These are phyloP conservation scores for Coregonus sp. DNA, from an alignment of 2,797 vertebrate species.

Conservation along the genomic window DNA sequence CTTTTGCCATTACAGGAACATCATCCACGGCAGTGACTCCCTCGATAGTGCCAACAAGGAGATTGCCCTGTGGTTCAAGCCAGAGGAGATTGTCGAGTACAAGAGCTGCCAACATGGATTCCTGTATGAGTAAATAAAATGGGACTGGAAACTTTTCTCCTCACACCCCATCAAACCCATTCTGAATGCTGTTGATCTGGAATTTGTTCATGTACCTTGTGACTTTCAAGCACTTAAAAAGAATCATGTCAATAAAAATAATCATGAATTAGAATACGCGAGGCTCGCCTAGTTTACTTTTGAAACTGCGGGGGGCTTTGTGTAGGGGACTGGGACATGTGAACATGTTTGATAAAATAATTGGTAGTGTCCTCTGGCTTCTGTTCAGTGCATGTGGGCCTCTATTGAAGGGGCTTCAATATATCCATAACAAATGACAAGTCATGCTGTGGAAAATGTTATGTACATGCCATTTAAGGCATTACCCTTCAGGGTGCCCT, in stretches of 20 bases:
- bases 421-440: too few relatives aligned
- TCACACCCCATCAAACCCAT: neutral
- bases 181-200: slow-evolving; percentile 8
- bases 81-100: slow-evolving; percentile 82
- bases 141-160: neutral
- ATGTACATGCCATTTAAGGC: too few relatives aligned
- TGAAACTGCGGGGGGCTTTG: too few relatives aligned
- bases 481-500: too few relatives aligned
- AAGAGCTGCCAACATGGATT: slow-evolving; percentile 75
- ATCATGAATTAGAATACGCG: neutral
- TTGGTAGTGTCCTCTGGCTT: too few relatives aligned
- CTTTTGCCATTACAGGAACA: slow-evolving; percentile 79
- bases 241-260: slow-evolving; percentile 50
- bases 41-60: slow-evolving; percentile 87
- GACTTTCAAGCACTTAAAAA: slow-evolving; percentile 28
- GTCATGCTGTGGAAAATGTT: too few relatives aligned
- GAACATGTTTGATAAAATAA: too few relatives aligned
- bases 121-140: slow-evolving; percentile 81
- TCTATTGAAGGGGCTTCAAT: too few relatives aligned
- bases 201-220: neutral
- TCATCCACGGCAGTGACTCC: slow-evolving; percentile 93
- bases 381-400: too few relatives aligned
- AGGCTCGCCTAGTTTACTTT: neutral
- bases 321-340: too few relatives aligned
- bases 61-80: slow-evolving; percentile 85